Percentiles rank a stretch among this genome's conserved stretches.
Evolutionary conservation across 2,113 vertebrate species (phyloP).

Genomic region (Hemiprocne comata): DNA sequence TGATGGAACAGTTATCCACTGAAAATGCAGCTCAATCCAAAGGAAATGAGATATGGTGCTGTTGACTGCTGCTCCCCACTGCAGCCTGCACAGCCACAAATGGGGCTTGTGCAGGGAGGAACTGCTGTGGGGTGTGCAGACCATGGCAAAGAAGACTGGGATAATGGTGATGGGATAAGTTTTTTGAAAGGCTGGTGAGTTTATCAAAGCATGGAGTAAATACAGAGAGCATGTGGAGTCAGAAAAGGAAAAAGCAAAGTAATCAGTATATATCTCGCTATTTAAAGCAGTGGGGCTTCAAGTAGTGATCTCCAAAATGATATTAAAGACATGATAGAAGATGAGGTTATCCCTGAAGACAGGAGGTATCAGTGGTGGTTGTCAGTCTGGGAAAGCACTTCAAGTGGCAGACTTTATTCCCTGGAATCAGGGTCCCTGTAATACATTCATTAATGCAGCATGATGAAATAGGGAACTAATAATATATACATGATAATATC

Average conservation of each 20-base stretch:
- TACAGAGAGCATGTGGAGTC: too few relatives aligned
- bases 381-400: not conserved
- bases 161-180: not conserved
- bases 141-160: not conserved
- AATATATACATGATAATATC: not conserved
- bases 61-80: not conserved
- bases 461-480: not conserved
- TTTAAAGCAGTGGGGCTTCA: not conserved
- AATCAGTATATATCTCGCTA: fast-evolving
- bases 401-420: not conserved
- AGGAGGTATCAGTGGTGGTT: not conserved
- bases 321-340: fast-evolving
- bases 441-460: constrained; percentile 31
- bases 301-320: not conserved
- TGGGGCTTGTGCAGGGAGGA: not conserved
- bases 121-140: fast-evolving
- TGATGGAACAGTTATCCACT: not conserved
- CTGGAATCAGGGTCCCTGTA: not conserved
- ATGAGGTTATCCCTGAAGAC: not conserved
- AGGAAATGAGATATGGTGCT: not conserved
- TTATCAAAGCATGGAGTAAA: not conserved
- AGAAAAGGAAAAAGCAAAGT: not conserved
- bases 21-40: constrained; percentile 12
- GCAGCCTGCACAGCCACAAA: not conserved
- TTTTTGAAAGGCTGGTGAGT: too few relatives aligned